Evolutionary conservation across 2,113 vertebrate species (phyloP), one percentile per base, ranked within the genome.

Genomic region (Amia ocellicauda): DNA sequence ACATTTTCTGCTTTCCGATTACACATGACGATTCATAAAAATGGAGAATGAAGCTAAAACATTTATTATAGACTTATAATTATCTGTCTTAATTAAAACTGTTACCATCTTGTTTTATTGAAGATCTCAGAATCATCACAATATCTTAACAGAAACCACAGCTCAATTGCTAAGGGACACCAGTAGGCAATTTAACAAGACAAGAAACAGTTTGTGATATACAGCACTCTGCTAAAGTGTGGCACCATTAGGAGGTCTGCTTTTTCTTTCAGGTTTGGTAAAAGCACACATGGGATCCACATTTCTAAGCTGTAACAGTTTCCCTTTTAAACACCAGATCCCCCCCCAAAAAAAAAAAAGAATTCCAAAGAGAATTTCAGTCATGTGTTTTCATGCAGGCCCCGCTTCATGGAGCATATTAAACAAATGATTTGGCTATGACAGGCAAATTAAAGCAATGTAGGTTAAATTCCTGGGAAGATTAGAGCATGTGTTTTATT

Each of bases 281-380:
- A 79, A 85, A 14, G n/a, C 23, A 56, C 56, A 66, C 55, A 79
- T 87, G 85, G 76, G 51, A 2, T 10, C 58, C 83, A 88, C 73
- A 81, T 85, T 85, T 86, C 69, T 82, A 75, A 77, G 80, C 84
- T 76, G 83, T 71, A 51, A 28, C 20, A 61, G 51, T 43, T 28
- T 57, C 70, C n/a, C 74, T 70, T 79, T 63, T 69, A 78, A 80
- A 75, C 41, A 65, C 51, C 13, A 40, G 28, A 53, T n/a, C n/a
- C n/a, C n/a, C n/a, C 11, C 40, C 40, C n/a, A n/a, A 59, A 68
- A 55, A 31, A 67, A 42, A 56, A 31, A 11, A 23, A 43, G 51
- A 62, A 58, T 14, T 16, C 52, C 56, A 60, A 51, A n/a, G n/a
- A 67, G 43, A 69, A 67, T 80, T 77, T 78, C 36, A 58, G 52